Conservation (phyloP, 1,140 invertebrate genomes). For the Anagrus nilaparvatae region DNA sequence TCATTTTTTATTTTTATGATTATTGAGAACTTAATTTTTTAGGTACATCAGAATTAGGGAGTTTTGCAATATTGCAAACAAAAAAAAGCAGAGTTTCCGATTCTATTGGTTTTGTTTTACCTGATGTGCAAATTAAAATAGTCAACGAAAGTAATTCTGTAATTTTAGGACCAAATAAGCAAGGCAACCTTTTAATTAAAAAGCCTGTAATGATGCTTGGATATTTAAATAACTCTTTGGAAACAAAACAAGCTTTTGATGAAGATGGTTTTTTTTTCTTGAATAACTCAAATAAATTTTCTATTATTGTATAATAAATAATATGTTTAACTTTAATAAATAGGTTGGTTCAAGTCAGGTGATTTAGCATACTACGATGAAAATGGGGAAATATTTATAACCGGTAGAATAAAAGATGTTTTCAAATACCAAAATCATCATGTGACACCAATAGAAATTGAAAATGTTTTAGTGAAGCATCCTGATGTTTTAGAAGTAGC, state of each 20-base stretch:
- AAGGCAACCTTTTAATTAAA: constrained; percentile 33
- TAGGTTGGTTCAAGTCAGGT: constrained; percentile 27
- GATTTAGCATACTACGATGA: constrained; percentile 40
- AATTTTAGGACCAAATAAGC: constrained; percentile 22
- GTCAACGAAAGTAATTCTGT: constrained; percentile 14
- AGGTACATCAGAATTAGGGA: constrained; percentile 13
- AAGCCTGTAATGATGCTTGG: constrained; percentile 26
- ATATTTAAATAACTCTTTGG: constrained; percentile 41
- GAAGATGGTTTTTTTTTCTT: too few relatives aligned
- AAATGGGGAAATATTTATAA: constrained; percentile 37
- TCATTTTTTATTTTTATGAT: too few relatives aligned
- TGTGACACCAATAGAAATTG: constrained; percentile 41
- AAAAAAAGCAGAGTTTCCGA: neutral
- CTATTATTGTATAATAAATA: too few relatives aligned
- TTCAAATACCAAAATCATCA: constrained; percentile 40
- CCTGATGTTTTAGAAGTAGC: constrained; percentile 53
- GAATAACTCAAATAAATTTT: too few relatives aligned
- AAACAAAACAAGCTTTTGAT: constrained; percentile 43
- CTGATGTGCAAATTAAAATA: constrained; percentile 16
- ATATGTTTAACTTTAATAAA: too few relatives aligned
- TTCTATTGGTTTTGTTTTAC: constrained; percentile 9
- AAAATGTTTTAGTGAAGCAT: constrained; percentile 53
- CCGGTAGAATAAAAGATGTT: constrained; percentile 50
- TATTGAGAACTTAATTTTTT: too few relatives aligned
- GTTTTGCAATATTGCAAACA: neutral